phyloP scores from a whole-genome alignment of 1,140 invertebrate genomes.

The Pseudomyrmex dendroicus region DNA sequence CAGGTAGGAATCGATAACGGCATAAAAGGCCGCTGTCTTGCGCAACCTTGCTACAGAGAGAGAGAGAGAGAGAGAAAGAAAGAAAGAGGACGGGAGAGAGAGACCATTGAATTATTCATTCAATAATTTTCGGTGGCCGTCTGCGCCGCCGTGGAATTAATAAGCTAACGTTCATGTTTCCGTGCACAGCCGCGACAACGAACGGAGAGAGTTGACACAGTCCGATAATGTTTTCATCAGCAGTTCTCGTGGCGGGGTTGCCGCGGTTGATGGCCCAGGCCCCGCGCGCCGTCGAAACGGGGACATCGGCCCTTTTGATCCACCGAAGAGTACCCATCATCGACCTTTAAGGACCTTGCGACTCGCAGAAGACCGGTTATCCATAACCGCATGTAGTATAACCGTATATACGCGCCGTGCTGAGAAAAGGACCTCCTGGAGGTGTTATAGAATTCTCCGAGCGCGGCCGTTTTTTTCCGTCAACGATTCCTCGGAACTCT shows the following conservation, averaged over 20 bases:
- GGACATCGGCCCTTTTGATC: conserved; percentile 79
- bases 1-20: conserved; percentile 53
- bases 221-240: conserved; percentile 73
- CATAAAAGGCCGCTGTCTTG: conserved; percentile 29
- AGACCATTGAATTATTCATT: conserved; percentile 55
- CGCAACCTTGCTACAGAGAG: conserved; percentile 35
- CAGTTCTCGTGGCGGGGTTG: conserved; percentile 33
- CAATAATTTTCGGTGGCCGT: conserved; percentile 58
- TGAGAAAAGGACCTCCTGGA: conserved; percentile 68
- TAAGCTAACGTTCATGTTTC: neutral
- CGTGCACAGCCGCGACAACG: neutral
- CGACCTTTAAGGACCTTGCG: conserved; percentile 82
- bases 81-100: too few relatives aligned
- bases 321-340: conserved; percentile 74
- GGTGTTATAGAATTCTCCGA: conserved; percentile 68
- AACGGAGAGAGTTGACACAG: conserved; percentile 32
- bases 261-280: conserved; percentile 56
- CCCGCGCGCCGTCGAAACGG: conserved; percentile 70
- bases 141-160: neutral
- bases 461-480: conserved; percentile 36
- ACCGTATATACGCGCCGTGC: conserved; percentile 71
- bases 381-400: conserved; percentile 76
- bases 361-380: conserved; percentile 77
- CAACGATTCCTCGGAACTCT: conserved; percentile 1
- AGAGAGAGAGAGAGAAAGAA: too few relatives aligned